Percentiles rank a stretch among this genome's conserved stretches.
Conservation (phyloP, 2,797 vertebrate genomes). For the Anabacerthia variegaticeps region DNA sequence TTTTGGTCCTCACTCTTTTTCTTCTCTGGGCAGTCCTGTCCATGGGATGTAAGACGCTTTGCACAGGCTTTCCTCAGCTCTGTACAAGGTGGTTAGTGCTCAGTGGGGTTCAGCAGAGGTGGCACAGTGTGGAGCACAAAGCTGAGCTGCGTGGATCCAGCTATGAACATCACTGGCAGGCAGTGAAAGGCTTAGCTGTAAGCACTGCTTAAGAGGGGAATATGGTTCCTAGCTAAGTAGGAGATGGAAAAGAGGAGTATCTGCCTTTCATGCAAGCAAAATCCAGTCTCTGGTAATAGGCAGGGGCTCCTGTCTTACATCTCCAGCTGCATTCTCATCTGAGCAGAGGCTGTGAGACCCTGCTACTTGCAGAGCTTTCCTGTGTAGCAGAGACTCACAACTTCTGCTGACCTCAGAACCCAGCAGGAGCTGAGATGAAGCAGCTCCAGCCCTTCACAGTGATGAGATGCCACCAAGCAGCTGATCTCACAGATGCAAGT, state of each 20-base stretch:
- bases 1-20: background rate
- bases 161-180: background rate
- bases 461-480: constrained; percentile 36
- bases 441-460: background rate
- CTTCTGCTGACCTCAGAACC: constrained; percentile 49
- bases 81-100: background rate
- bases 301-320: background rate
- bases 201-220: background rate
- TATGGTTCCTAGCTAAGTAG: background rate
- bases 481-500: constrained; percentile 3
- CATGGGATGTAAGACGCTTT: background rate
- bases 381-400: background rate
- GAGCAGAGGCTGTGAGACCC: constrained; percentile 16
- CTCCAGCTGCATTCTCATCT: background rate
- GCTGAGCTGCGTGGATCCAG: background rate
- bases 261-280: background rate
- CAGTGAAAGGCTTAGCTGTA: background rate
- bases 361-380: background rate
- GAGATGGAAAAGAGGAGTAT: background rate
- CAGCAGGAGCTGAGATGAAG: constrained; percentile 50
- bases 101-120: background rate
- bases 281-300: background rate
- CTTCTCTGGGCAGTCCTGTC: background rate
- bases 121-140: background rate
- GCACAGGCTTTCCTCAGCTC: background rate